Percentiles rank a stretch among this genome's conserved stretches.
phyloP scores from a whole-genome alignment of 2,113 vertebrate genomes.

The Oenanthe melanoleuca region DNA sequence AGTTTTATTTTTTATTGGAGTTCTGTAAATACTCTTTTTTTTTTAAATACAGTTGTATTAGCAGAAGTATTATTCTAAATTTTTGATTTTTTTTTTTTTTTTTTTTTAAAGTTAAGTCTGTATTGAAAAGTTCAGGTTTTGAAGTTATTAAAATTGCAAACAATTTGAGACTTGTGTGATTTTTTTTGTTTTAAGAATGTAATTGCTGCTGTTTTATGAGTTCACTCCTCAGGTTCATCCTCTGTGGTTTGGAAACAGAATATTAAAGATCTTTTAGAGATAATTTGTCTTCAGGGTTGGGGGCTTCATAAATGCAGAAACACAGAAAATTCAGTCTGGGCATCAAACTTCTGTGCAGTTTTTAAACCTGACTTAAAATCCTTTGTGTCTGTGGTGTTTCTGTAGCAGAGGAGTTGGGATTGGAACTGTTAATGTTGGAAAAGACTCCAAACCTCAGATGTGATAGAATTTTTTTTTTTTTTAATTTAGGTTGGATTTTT shows the following conservation, averaged over 20 bases:
- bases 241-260: background rate
- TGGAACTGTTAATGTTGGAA: background rate
- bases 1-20: background rate
- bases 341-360: background rate
- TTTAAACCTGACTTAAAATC: background rate
- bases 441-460: background rate
- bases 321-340: background rate
- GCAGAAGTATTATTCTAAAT: background rate
- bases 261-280: background rate
- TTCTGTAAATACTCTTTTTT: constrained; percentile 50
- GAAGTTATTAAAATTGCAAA: constrained; percentile 48
- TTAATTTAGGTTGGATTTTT: background rate
- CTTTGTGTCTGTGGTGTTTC: rapidly evolving
- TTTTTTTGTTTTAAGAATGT: background rate
- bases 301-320: background rate
- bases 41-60: background rate
- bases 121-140: background rate
- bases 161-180: background rate
- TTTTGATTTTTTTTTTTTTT: background rate
- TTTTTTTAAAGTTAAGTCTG: background rate
- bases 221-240: background rate
- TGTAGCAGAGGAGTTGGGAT: background rate
- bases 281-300: background rate
- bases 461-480: rapidly evolving
- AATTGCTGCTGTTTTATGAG: background rate